phyloP scores from a whole-genome alignment of 1,140 invertebrate genomes.

The Latrodectus geometricus region DNA sequence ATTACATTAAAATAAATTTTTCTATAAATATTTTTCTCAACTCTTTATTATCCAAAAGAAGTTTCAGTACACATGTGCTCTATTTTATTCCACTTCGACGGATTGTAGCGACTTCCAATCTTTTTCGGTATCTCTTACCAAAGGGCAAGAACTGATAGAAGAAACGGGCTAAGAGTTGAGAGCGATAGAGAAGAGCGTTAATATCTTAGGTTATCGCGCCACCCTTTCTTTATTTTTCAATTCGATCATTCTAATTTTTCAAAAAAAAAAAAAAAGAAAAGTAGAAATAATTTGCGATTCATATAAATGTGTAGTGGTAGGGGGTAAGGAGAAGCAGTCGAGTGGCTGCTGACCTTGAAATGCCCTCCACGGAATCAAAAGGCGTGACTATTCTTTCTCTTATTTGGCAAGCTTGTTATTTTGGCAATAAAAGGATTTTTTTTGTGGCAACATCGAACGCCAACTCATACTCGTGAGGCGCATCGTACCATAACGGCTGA shows the following conservation, averaged over 20 bases:
- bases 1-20: too few relatives aligned
- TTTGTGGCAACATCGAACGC: neutral
- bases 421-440: neutral
- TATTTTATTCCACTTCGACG: too few relatives aligned
- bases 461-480: neutral
- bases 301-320: neutral
- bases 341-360: constrained; percentile 19
- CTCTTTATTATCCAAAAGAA: too few relatives aligned
- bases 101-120: too few relatives aligned
- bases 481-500: constrained; percentile 13
- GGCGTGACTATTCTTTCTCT: constrained; percentile 13
- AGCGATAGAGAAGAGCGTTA: too few relatives aligned
- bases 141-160: too few relatives aligned
- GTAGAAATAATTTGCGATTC: neutral
- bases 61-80: too few relatives aligned
- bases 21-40: too few relatives aligned
- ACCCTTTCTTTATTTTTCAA: neutral
- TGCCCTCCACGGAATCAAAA: constrained; percentile 23
- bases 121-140: too few relatives aligned
- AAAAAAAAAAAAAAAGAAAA: neutral
- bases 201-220: neutral
- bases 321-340: neutral
- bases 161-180: too few relatives aligned
- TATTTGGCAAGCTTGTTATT: neutral
- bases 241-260: too few relatives aligned